Evolutionary conservation across 2,797 vertebrate species (phyloP).

Genomic region (Cottoperca gobio): DNA sequence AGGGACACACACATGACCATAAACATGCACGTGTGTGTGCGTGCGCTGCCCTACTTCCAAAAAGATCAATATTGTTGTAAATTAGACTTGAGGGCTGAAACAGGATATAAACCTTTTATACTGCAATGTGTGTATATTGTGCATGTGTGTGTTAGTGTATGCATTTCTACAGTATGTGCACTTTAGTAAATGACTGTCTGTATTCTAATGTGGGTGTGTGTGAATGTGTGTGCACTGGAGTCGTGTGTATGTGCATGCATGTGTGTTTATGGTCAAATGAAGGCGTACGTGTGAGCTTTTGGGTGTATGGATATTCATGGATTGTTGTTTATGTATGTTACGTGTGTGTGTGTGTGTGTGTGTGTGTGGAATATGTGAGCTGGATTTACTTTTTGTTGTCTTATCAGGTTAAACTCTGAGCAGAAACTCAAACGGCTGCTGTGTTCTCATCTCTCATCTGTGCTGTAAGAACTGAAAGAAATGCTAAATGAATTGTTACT

Average conservation of each 20-base stretch:
- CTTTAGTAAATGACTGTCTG: background rate
- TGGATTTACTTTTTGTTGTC: background rate
- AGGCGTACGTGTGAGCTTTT: background rate
- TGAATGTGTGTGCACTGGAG: background rate
- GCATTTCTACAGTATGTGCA: background rate
- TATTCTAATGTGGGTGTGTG: background rate
- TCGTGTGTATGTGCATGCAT: background rate
- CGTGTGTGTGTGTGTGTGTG: background rate
- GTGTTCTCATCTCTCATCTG: no score
- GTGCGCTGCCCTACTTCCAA: conserved; percentile 50
- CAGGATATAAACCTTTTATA: no score
- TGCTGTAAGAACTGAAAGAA: background rate
- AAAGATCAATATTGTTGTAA: conserved; percentile 63
- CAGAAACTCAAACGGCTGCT: background rate
- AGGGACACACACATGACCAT: background rate
- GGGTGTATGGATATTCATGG: no score
- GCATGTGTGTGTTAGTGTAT: background rate
- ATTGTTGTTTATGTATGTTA: background rate
- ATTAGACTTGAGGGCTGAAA: conserved; percentile 42
- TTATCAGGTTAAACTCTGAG: conserved; percentile 13
- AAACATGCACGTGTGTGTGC: conserved; percentile 12
- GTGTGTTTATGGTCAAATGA: background rate
- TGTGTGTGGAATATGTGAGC: background rate
- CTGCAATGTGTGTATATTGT: background rate
- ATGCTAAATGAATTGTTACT: no score